These are phyloP conservation scores for Corythornis leucogaster DNA, from an alignment of 2,797 vertebrate species.

Conservation along the genomic window DNA sequence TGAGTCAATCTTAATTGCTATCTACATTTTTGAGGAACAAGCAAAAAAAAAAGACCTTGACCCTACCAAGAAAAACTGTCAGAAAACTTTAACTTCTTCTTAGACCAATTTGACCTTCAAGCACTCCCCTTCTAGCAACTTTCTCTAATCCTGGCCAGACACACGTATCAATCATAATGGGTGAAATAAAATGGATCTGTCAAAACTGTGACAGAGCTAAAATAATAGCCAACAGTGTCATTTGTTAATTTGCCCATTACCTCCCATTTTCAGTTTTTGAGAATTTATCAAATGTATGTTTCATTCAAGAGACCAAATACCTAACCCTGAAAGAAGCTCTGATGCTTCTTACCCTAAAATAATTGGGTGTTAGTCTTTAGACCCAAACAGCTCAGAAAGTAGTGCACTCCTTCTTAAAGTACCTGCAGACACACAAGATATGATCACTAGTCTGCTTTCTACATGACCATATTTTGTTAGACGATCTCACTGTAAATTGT, in stretches of 20 bases:
- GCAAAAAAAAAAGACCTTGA: constrained; percentile 46
- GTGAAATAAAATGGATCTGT: constrained; percentile 48
- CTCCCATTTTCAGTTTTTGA: neutral
- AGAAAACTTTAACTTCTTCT: constrained; percentile 61
- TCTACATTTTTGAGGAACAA: constrained; percentile 53
- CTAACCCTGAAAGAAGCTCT: neutral
- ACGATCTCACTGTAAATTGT: neutral
- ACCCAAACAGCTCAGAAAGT: neutral
- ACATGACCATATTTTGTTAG: neutral
- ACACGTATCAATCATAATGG: constrained; percentile 37
- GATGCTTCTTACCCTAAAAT: neutral
- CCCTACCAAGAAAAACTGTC: constrained; percentile 44
- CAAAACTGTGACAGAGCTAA: neutral
- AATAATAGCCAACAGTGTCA: neutral
- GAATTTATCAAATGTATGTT: neutral
- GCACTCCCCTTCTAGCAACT: constrained; percentile 35
- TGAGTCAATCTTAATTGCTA: constrained; percentile 68
- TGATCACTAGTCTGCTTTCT: neutral
- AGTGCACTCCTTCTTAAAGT: neutral
- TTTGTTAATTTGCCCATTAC: neutral
- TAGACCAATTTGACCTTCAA: constrained; percentile 65
- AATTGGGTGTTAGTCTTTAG: neutral
- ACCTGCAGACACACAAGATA: neutral
- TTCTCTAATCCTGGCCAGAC: constrained; percentile 47
- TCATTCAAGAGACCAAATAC: neutral